Evolutionary conservation across 2,113 vertebrate species (phyloP).

Genomic region (Cyphomyrus discorhynchus): DNA sequence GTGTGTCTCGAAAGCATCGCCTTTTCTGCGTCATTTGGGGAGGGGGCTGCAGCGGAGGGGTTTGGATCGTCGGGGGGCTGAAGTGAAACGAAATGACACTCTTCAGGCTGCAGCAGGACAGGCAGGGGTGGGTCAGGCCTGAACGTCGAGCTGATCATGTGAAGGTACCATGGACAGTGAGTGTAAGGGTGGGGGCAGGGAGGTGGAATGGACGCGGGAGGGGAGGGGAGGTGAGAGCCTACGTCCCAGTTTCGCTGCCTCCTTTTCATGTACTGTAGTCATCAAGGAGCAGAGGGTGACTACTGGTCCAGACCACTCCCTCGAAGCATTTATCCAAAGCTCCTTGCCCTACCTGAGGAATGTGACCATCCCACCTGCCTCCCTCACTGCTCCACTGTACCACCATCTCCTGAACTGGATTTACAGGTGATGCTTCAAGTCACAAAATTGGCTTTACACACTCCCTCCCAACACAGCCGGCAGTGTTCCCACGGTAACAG

Average conservation of each 20-base stretch:
- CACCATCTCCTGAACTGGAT: not conserved
- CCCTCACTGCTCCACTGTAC: not conserved
- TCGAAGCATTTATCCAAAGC: not conserved
- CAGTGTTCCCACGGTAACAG: not conserved
- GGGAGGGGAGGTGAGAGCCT: not conserved
- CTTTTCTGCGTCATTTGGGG: not conserved
- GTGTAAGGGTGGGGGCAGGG: not conserved
- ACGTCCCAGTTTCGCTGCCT: not conserved
- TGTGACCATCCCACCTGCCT: not conserved
- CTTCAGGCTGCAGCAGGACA: not conserved
- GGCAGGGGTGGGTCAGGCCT: not conserved
- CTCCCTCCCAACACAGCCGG: not conserved
- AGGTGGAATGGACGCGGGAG: not conserved
- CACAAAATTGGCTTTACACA: not conserved
- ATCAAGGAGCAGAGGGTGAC: not conserved
- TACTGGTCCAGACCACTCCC: not conserved
- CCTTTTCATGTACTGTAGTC: not conserved
- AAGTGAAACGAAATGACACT: not conserved
- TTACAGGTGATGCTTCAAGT: not conserved
- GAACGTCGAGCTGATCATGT: not conserved
- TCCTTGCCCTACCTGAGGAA: not conserved
- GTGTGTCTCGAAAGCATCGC: not conserved
- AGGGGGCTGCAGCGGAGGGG: not conserved
- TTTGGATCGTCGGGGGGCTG: not conserved
- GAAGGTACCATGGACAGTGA: not conserved